These are phyloP conservation scores for Xenopus petersii DNA, from an alignment of 2,797 vertebrate species.

Conservation along the genomic window DNA sequence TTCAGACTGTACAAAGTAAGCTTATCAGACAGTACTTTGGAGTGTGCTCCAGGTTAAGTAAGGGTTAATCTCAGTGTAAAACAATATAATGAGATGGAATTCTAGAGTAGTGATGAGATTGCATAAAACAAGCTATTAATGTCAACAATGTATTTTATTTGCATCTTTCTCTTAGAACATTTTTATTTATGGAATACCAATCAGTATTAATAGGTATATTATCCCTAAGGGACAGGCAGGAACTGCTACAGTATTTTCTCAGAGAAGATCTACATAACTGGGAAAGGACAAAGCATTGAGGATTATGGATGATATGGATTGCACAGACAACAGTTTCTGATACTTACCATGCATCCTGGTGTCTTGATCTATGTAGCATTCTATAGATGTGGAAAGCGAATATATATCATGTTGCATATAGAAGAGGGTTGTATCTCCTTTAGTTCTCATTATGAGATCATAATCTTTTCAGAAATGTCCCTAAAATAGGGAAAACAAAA, in stretches of 20 bases:
- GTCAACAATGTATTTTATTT: constrained; percentile 32
- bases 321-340: constrained; percentile 30
- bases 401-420: constrained; percentile 15
- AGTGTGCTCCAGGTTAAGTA: neutral
- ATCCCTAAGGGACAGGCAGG: constrained; percentile 30
- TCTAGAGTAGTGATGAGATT: constrained; percentile 25
- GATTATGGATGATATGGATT: constrained; percentile 26
- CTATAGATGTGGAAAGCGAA: constrained; percentile 19
- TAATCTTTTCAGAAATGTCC: neutral
- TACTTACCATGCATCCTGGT: constrained; percentile 24
- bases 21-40: neutral
- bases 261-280: constrained; percentile 28
- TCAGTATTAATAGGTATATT: constrained; percentile 42
- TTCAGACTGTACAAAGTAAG: constrained; percentile 11
- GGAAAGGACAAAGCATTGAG: constrained; percentile 11
- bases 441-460: neutral
- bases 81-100: constrained; percentile 28
- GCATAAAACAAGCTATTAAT: constrained; percentile 42
- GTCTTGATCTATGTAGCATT: constrained; percentile 31
- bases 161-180: constrained; percentile 29
- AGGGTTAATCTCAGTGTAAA: constrained; percentile 18
- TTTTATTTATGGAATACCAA: constrained; percentile 41
- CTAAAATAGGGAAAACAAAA: neutral
- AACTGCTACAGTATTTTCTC: constrained; percentile 26
- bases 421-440: neutral